A percentile compares a stretch with the other conserved stretches of the same genome.
These are phyloP conservation scores for Protobothrops mucrosquamatus DNA, from an alignment of 2,113 vertebrate species.

Conservation along the genomic window DNA sequence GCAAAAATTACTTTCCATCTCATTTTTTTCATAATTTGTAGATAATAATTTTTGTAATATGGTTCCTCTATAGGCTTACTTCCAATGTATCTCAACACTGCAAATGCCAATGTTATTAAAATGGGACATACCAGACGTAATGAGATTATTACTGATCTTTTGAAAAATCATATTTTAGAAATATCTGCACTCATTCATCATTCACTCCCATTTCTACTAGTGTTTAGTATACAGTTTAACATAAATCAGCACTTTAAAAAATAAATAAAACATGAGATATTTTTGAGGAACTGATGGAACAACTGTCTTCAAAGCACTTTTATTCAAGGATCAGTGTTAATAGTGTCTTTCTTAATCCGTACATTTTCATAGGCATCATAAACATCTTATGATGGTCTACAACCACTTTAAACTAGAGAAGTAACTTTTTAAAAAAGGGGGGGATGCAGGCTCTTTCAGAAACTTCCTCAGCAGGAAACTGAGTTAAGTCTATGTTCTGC, in stretches of 20 bases:
- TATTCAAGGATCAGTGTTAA: background rate
- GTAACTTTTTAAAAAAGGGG: background rate
- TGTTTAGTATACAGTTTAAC: background rate
- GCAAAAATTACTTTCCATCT: constrained; percentile 40
- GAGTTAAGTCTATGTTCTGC: background rate
- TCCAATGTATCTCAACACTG: constrained; percentile 39
- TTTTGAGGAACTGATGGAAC: background rate
- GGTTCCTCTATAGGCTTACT: constrained; percentile 35
- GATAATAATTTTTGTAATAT: constrained; percentile 53
- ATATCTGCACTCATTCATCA: background rate
- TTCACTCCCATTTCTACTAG: background rate
- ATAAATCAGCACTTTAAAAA: background rate
- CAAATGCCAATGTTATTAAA: constrained; percentile 49
- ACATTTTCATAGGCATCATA: background rate
- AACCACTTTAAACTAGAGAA: background rate
- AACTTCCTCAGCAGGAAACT: background rate
- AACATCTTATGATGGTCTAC: background rate
- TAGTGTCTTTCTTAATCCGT: background rate
- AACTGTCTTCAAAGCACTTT: background rate
- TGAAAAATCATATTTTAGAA: constrained; percentile 12
- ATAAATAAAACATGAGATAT: background rate
- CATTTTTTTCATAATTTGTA: constrained; percentile 54
- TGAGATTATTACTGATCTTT: constrained; percentile 19
- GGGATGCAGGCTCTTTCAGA: background rate
- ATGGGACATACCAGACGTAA: constrained; percentile 22